Evolutionary conservation across 2,797 vertebrate genomes (phyloP), one percentile per base, ranked within the genome.

Genomic region (Nasua narica): DNA sequence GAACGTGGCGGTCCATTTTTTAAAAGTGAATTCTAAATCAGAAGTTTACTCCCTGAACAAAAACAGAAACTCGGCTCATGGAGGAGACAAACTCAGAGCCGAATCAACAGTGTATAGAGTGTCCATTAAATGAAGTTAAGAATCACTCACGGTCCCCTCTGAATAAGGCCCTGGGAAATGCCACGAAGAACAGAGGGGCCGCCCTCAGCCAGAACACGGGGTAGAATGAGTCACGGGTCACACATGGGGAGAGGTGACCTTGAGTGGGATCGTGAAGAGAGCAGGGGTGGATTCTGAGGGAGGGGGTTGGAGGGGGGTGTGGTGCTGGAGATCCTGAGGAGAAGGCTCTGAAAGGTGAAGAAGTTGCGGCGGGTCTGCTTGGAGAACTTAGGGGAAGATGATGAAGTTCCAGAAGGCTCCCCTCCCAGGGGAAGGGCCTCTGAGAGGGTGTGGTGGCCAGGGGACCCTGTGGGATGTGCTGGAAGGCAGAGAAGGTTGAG

Each of bases 401-500:
- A 18, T 9, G 32, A 43, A 14, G 5, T 27, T 43, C 70, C 23
- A 43, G 70, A 29, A 4, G 35, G 40, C 9, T 29, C 27, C 43
- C 2, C 1, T 1, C 4, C 74, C 46, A 3, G 16, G 1, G 46
- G 18, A 50, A 50, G 74, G 74, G 10, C 46, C 29, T 7, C 15
- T 46, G 13, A 9, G n/a, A 43, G 23, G 43, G n/a, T 12, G 21
- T 2, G 8, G 40, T 4, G 43, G 25, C 23, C 25, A 4, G 14
- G 29, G 27, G 4, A 23, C 9, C 15, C 4, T 54, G 5, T 35
- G 72, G 25, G 3, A 35, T 0, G 7, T 12, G 1, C 12, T 5
- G 18, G 81, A 37, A 77, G 86, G 52, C 29, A 21, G 32, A 90
- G 43, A 7, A 58, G 43, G 11, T 8, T 7, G 54, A 11, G 10